Conservation (phyloP, 2,797 vertebrate species). For the Mormyrus proboscirostris region DNA sequence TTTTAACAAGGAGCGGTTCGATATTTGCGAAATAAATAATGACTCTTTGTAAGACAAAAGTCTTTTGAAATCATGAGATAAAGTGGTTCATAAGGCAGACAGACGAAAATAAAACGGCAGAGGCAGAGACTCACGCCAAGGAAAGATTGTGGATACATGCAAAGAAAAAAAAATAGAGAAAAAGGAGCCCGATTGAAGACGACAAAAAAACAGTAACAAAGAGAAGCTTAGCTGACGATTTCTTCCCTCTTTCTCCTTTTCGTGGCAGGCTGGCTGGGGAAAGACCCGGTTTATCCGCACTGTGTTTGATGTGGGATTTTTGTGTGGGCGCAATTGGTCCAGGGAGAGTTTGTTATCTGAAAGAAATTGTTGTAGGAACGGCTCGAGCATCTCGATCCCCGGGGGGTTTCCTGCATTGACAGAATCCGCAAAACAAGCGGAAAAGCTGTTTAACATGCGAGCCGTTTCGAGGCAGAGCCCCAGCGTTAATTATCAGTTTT, state of each 20-base stretch:
- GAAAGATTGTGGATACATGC: slow-evolving; percentile 59
- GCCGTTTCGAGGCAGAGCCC: slow-evolving; percentile 56
- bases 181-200: slow-evolving; percentile 52
- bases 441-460: slow-evolving; percentile 54
- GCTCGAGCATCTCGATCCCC: slow-evolving; percentile 46
- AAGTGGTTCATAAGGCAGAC: slow-evolving; percentile 17
- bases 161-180: slow-evolving; percentile 52
- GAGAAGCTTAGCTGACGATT: slow-evolving; percentile 40
- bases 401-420: slow-evolving; percentile 43
- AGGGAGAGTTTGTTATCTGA: slow-evolving; percentile 47
- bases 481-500: slow-evolving; percentile 56
- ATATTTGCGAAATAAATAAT: slow-evolving; percentile 16
- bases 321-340: slow-evolving; percentile 47
- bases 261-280: slow-evolving; percentile 36
- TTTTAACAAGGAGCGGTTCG: slow-evolving; percentile 14
- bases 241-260: slow-evolving; percentile 35
- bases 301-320: slow-evolving; percentile 50
- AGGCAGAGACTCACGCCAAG: slow-evolving; percentile 48
- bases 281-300: slow-evolving; percentile 45
- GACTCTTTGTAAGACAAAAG: slow-evolving; percentile 4
- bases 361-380: slow-evolving; percentile 50
- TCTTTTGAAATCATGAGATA: slow-evolving; percentile 14
- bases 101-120: neutral
- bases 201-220: slow-evolving; percentile 48
- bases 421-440: slow-evolving; percentile 51